Percentiles rank a stretch among this genome's conserved stretches.
These are phyloP conservation scores for Crotalus horridus DNA, from an alignment of 2,113 vertebrate genomes.

Conservation along the genomic window DNA sequence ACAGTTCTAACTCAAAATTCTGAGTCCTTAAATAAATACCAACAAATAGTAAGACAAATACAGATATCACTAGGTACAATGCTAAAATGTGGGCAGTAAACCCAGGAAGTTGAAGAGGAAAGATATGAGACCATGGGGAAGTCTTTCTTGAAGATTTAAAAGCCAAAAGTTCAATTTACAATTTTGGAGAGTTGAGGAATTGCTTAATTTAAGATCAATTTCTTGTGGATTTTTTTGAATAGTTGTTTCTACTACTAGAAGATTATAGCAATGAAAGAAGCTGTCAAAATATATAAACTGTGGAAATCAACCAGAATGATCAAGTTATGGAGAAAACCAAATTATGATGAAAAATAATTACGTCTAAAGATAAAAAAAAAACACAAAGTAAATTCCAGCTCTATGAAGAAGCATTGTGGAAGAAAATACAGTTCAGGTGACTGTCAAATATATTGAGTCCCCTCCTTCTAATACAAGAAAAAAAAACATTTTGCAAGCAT, in stretches of 20 bases:
- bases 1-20: not conserved
- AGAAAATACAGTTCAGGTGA: not conserved
- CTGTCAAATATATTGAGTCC: not conserved
- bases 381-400: not conserved
- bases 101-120: not conserved
- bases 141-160: not conserved
- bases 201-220: not conserved
- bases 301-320: not conserved
- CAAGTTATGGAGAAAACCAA: not conserved
- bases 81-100: not conserved
- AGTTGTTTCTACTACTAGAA: not conserved
- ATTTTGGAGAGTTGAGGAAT: not conserved
- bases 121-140: not conserved
- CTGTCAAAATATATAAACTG: not conserved
- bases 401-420: not conserved
- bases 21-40: not conserved
- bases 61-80: not conserved
- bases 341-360: not conserved
- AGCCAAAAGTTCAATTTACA: not conserved
- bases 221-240: not conserved
- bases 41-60: not conserved
- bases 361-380: not conserved
- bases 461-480: not conserved
- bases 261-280: not conserved
- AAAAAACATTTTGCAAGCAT: not conserved